Conservation (phyloP, 2,113 vertebrate genomes). For the Xiphophorus hellerii region DNA sequence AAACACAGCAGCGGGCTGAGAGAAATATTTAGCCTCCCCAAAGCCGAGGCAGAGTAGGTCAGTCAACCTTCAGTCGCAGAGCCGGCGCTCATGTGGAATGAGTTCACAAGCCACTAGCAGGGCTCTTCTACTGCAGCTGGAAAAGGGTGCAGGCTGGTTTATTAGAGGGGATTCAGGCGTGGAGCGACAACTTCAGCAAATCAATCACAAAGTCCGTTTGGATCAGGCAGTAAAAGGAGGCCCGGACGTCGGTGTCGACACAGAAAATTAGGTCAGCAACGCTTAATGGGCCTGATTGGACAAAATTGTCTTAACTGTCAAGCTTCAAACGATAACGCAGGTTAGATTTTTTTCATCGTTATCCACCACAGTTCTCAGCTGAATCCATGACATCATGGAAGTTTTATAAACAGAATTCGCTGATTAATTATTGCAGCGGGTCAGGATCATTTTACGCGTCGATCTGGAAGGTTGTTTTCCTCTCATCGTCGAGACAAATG, state of each 20-base stretch:
- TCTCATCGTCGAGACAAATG: too few species aligned
- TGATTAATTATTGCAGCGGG: background rate
- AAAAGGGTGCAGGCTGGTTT: background rate
- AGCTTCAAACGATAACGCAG: background rate
- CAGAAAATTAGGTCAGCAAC: background rate
- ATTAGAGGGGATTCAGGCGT: background rate
- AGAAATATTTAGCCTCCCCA: conserved; percentile 42
- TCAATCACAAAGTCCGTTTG: background rate
- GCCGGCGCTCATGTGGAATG: conserved; percentile 34
- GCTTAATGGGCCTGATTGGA: background rate
- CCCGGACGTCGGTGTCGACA: background rate
- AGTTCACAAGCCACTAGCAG: conserved; percentile 34
- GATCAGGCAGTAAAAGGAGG: background rate
- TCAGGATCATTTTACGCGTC: too few species aligned
- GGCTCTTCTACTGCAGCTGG: conserved; percentile 6
- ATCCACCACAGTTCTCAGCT: background rate
- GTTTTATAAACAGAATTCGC: background rate
- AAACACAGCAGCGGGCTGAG: conserved; percentile 18
- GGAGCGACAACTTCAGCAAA: background rate
- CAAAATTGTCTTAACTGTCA: background rate
- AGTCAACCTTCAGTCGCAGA: conserved; percentile 7
- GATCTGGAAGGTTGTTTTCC: too few species aligned
- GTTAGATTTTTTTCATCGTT: too few species aligned
- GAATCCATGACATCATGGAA: background rate
- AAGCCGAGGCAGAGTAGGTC: conserved; percentile 13